Base-by-base conservation (phyloP, 2,888 invertebrate genomes). In the Nymphalis urticae region DNA sequence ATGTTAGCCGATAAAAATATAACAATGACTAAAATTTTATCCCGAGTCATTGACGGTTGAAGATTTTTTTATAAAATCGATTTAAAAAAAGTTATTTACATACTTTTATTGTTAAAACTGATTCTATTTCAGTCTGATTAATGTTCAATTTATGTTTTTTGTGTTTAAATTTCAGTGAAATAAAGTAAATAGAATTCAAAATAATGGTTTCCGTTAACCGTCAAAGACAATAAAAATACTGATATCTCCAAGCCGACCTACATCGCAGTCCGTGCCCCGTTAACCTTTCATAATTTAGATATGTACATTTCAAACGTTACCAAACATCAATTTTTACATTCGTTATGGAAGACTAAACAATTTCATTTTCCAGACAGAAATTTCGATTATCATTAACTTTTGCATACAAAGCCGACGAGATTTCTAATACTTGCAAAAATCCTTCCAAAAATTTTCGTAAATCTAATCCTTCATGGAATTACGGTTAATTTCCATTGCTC, bases 21-120 rank as follows among this genome's bases (percentile, higher is more conserved):
- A 73, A 82, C 87, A 89, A 88, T 88, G 89, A 85, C 88, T 86
- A 86, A 89, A 86, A 82, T 85, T 88, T 86, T 80, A 82, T 79
- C 75, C 48, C 19, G 59, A 27, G 62, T 67, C 70, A 66, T 73
- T 72, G 68, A 62, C 61, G 70, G 48, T 48, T 50, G 56, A 51
- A 6, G 16, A 53, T 24, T 53, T 53, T 27, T 19, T 13, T n/a
- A 17, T 21, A 27, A 56, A 9, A 58, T 56, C 42, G 2, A 42
- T 13, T 4, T 4, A 42, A 42, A 42, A 42, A 42, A 13, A 1
- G 2, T 42, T 42, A 1, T 42, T 42, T 13, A 3, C 3, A 42
- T 42, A 42, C 13, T 9, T 42, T 42, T 13, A 42, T 2, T 42
- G 42, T 42, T 13, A 13, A 42, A 42, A 42, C 42, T 13, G 42